These are phyloP conservation scores for Melanogrammus aeglefinus DNA, from an alignment of 2,797 vertebrate species.

Conservation along the genomic window DNA sequence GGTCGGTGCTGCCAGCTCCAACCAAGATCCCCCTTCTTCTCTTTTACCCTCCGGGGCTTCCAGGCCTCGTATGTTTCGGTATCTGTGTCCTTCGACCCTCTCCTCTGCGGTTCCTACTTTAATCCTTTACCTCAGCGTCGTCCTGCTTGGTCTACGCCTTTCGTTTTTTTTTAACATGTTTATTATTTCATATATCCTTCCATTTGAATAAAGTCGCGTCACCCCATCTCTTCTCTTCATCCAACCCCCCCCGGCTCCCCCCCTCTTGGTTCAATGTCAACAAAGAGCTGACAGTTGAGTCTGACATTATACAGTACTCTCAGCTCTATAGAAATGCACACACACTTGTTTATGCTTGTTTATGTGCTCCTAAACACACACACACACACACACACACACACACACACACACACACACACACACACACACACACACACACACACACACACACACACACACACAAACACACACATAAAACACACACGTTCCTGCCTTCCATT, in stretches of 20 bases:
- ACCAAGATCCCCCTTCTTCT: not conserved
- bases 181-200: no score
- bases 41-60: not conserved
- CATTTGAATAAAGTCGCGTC: not conserved
- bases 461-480: constrained; percentile 8
- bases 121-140: no score
- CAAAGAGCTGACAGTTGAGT: constrained; percentile 63
- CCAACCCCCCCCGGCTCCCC: constrained; percentile 4
- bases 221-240: not conserved
- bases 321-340: constrained; percentile 47
- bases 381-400: not conserved
- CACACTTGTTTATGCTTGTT: constrained; percentile 4
- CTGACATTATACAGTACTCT: constrained; percentile 55
- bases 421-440: constrained; percentile 13
- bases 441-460: not conserved
- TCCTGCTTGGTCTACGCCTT: no score
- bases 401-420: constrained; percentile 4
- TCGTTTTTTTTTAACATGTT: no score
- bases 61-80: not conserved
- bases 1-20: not conserved
- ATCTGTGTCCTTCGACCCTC: not conserved
- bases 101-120: not conserved
- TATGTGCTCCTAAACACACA: no score
- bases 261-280: constrained; percentile 62
- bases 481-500: not conserved